These are phyloP conservation scores for Alauda arvensis DNA, from an alignment of 2,797 vertebrate species.

Conservation along the genomic window DNA sequence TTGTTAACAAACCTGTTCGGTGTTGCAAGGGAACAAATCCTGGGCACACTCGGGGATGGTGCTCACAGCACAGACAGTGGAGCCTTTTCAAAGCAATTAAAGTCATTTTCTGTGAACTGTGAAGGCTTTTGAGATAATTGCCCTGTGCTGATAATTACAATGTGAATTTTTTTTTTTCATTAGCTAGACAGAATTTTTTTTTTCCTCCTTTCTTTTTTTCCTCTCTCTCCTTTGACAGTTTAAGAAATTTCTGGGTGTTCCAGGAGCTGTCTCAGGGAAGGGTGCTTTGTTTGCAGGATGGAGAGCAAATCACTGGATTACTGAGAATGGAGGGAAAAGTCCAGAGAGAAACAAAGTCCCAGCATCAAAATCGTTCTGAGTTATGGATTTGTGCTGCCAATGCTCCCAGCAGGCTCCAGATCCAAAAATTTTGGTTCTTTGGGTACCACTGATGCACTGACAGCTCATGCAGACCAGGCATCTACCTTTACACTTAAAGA, in stretches of 20 bases:
- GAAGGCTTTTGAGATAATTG: slow-evolving; percentile 20
- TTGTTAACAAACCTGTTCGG: slow-evolving; percentile 34
- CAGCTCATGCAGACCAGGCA: neutral
- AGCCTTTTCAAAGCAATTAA: slow-evolving; percentile 28
- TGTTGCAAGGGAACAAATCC: slow-evolving; percentile 25
- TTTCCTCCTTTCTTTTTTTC: neutral
- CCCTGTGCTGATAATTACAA: neutral
- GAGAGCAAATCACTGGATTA: neutral
- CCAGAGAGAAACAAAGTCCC: neutral
- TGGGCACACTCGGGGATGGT: neutral
- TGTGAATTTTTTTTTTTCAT: neutral
- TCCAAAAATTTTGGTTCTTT: neutral
- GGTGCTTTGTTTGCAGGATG: neutral
- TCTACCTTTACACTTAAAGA: neutral
- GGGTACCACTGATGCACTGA: neutral
- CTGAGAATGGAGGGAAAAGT: neutral
- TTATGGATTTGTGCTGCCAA: neutral
- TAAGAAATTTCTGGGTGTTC: neutral
- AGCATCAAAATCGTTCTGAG: neutral
- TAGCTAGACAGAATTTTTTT: neutral
- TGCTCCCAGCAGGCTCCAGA: neutral
- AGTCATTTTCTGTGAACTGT: neutral
- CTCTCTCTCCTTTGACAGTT: neutral
- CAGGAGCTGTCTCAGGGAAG: neutral
- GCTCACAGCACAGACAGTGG: neutral